Percentiles rank a stretch among this genome's conserved stretches.
phyloP scores from a whole-genome alignment of 2,113 vertebrate species.

The Pomatorhinus ruficollis region DNA sequence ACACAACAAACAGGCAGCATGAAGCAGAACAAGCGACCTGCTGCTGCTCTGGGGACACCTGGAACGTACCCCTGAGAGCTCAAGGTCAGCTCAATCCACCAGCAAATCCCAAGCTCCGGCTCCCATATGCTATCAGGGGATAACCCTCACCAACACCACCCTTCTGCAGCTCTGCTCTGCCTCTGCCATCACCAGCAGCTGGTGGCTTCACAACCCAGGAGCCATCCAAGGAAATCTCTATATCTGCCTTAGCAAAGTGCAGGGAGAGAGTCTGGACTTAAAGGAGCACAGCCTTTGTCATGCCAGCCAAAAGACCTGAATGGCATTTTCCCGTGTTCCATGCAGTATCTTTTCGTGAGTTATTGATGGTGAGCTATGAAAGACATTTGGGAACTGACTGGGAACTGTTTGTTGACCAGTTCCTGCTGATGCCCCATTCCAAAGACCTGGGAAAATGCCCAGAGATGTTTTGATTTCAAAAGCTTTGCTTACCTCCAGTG shows the following conservation, averaged over 20 bases:
- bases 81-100: neutral
- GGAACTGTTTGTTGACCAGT: neutral
- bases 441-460: neutral
- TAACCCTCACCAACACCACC: neutral
- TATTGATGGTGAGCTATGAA: neutral
- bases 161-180: neutral
- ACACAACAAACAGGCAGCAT: neutral
- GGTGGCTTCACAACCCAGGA: neutral
- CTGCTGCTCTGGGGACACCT: neutral
- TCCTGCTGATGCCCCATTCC: neutral
- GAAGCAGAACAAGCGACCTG: neutral
- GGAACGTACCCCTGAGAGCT: rapidly evolving
- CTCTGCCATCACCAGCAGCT: neutral
- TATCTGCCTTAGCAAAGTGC: neutral
- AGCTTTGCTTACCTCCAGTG: neutral
- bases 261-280: neutral
- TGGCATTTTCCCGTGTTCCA: neutral
- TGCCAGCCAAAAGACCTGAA: neutral
- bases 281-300: neutral
- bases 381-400: neutral
- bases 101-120: neutral
- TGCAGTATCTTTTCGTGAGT: neutral
- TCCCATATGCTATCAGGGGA: neutral
- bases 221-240: neutral
- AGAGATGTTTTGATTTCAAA: neutral